Conservation (phyloP, 2,797 vertebrate genomes). For the Spinus pinus region DNA sequence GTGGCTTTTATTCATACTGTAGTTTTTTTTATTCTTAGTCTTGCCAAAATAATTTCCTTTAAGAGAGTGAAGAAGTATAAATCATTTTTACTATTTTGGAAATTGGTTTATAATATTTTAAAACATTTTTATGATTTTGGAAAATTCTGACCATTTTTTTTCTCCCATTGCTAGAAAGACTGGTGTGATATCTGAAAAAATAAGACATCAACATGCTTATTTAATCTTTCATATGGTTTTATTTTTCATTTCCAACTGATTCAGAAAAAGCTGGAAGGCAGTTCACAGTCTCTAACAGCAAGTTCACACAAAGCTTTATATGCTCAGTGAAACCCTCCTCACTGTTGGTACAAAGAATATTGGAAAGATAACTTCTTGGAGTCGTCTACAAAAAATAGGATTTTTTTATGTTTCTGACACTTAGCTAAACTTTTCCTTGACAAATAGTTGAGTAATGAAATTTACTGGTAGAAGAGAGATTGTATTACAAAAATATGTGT, state of each 20-base stretch:
- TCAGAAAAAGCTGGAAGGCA: not conserved
- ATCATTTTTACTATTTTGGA: not conserved
- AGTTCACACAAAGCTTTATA: slow-evolving; percentile 21
- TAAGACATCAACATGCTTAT: not conserved
- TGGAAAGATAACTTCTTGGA: not conserved
- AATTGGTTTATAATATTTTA: not conserved
- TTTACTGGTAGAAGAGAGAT: not conserved
- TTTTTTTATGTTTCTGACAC: not conserved
- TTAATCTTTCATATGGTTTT: slow-evolving; percentile 2
- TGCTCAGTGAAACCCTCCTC: not conserved
- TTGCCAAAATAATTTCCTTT: not conserved
- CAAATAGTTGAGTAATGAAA: not conserved
- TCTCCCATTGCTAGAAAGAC: not conserved
- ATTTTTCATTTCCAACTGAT: slow-evolving; percentile 28
- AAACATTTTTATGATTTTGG: not conserved
- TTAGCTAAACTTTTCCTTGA: not conserved
- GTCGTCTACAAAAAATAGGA: not conserved
- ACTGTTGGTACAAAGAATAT: not conserved
- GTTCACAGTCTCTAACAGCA: not conserved
- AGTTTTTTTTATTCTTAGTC: not conserved
- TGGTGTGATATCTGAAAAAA: not conserved
- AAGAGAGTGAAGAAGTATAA: not conserved
- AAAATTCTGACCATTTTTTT: not conserved
- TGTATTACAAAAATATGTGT: not conserved
- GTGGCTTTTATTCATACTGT: not conserved